Percentiles rank a stretch among this genome's conserved stretches.
Conservation (phyloP, 2,113 vertebrate genomes). For the Propithecus coquereli region DNA sequence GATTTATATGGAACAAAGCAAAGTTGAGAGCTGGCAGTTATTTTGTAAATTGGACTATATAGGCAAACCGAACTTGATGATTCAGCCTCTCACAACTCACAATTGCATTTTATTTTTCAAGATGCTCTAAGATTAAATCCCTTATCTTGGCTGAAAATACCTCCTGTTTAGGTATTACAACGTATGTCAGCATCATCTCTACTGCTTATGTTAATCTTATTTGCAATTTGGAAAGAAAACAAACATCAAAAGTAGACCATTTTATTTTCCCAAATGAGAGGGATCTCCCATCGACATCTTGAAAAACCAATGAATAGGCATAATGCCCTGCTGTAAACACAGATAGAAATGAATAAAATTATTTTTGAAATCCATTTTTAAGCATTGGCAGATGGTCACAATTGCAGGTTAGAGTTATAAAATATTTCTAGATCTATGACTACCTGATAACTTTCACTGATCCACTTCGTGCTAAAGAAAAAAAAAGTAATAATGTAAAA, state of each 20-base stretch:
- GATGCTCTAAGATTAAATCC: slow-evolving; percentile 62
- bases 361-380: slow-evolving; percentile 61
- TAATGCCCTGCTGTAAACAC: slow-evolving; percentile 25
- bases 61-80: slow-evolving; percentile 21
- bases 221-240: slow-evolving; percentile 64
- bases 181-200: slow-evolving; percentile 42
- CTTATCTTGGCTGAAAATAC: slow-evolving; percentile 47
- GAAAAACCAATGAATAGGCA: slow-evolving; percentile 52
- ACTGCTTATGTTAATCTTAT: slow-evolving; percentile 46
- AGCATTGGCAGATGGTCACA: slow-evolving; percentile 63
- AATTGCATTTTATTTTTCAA: slow-evolving; percentile 67
- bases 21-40: slow-evolving; percentile 35
- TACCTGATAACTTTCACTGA: slow-evolving; percentile 56
- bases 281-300: slow-evolving; percentile 1
- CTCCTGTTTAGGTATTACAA: slow-evolving; percentile 51
- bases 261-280: slow-evolving; percentile 53
- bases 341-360: slow-evolving; percentile 63
- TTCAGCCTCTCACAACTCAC: slow-evolving; percentile 40
- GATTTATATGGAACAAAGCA: slow-evolving; percentile 35
- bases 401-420: slow-evolving; percentile 23
- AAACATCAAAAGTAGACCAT: slow-evolving; percentile 43
- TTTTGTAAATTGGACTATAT: slow-evolving; percentile 51
- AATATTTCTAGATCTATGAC: slow-evolving; percentile 60
- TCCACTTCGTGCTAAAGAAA: not conserved
- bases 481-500: slow-evolving; percentile 2